Evolutionary conservation across 2,888 invertebrate genomes (phyloP).

Genomic region (Uropetala carovei): DNA sequence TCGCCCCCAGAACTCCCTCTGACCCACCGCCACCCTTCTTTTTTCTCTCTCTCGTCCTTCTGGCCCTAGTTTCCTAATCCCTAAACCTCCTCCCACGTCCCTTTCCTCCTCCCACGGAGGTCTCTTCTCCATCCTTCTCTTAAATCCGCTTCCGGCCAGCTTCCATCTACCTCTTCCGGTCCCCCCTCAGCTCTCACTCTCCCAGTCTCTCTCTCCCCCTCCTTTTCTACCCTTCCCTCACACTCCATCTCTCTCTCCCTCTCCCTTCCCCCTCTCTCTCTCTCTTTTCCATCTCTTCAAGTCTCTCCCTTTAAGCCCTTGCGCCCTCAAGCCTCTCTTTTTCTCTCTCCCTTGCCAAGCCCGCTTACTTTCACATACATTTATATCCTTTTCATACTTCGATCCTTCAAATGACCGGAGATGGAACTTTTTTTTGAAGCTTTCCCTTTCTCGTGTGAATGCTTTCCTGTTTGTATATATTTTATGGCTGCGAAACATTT

Average conservation of each 20-base stretch:
- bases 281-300: neutral
- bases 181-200: neutral
- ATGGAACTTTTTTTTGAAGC: neutral
- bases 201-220: neutral
- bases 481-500: neutral
- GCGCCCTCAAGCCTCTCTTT: neutral
- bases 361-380: neutral
- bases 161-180: neutral
- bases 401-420: constrained; percentile 21
- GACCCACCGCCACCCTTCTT: neutral
- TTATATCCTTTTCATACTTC: neutral
- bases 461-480: neutral
- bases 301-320: neutral
- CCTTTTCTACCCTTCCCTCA: too few relatives aligned
- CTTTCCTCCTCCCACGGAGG: neutral
- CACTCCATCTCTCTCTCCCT: too few relatives aligned
- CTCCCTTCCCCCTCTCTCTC: neutral
- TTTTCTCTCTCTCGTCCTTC: neutral
- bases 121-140: neutral
- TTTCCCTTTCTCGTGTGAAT: neutral
- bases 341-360: neutral
- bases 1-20: neutral
- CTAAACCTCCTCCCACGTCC: neutral
- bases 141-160: neutral
- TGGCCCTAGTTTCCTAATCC: neutral